phyloP scores from a whole-genome alignment of 1,140 invertebrate species.

The Pomacea maculata region DNA sequence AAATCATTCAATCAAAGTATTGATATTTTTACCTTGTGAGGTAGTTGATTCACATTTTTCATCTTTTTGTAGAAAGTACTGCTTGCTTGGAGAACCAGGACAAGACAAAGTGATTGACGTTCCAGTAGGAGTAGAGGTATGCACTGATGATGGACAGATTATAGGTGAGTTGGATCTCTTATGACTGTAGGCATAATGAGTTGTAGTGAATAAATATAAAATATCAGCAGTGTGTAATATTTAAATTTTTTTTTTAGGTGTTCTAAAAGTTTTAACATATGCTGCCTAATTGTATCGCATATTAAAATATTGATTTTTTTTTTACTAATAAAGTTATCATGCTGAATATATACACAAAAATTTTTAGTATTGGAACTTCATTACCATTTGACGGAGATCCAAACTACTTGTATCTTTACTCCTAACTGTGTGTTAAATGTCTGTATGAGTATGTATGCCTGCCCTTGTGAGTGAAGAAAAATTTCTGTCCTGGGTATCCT shows the following conservation, averaged over 20 bases:
- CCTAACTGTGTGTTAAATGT: too few relatives aligned
- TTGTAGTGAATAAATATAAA: too few relatives aligned
- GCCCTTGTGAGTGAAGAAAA: too few relatives aligned
- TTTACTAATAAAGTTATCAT: not conserved
- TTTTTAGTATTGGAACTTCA: too few relatives aligned
- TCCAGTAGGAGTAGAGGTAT: constrained; percentile 81
- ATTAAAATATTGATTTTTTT: not conserved
- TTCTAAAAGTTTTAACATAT: not conserved
- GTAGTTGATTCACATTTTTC: not conserved
- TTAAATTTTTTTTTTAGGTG: too few relatives aligned
- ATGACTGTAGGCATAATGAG: not conserved
- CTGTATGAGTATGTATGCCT: too few relatives aligned
- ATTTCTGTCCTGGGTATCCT: too few relatives aligned
- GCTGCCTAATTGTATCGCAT: not conserved
- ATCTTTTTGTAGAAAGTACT: constrained; percentile 35
- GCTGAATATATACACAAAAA: not conserved
- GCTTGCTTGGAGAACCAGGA: constrained; percentile 77
- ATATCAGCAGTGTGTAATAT: not conserved
- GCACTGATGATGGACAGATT: constrained; percentile 31
- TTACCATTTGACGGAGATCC: too few relatives aligned
- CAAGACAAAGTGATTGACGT: constrained; percentile 77
- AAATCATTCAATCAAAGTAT: constrained; percentile 1
- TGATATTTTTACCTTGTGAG: not conserved
- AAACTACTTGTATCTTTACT: too few relatives aligned
- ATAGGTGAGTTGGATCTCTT: constrained; percentile 31